phyloP scores from a whole-genome alignment of 2,113 vertebrate genomes.

The Semnornis frantzii region DNA sequence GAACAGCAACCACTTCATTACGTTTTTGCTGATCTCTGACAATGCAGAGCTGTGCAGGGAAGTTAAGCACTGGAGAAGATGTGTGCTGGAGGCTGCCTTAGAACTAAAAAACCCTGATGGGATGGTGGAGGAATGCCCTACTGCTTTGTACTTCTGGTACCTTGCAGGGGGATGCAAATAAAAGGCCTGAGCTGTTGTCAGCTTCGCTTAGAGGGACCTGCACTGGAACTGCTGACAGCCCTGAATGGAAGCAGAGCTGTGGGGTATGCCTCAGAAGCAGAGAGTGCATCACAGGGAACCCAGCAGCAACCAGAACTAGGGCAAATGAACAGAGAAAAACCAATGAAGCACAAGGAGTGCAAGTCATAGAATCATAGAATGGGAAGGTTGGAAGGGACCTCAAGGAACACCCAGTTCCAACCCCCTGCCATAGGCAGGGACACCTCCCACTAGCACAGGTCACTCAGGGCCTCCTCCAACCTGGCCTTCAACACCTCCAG shows the following conservation, averaged over 20 bases:
- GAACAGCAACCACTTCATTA: neutral
- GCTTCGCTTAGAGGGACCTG: neutral
- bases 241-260: neutral
- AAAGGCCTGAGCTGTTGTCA: neutral
- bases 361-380: neutral
- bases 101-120: neutral
- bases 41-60: neutral
- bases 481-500: too few species aligned
- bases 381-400: too few species aligned
- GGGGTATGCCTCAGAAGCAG: neutral
- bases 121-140: neutral
- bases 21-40: neutral
- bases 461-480: too few species aligned
- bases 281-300: neutral
- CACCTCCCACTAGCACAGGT: too few species aligned
- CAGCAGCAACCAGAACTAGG: neutral
- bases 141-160: neutral
- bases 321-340: neutral
- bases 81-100: neutral
- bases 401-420: too few species aligned
- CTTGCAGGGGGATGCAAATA: neutral
- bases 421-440: too few species aligned
- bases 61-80: neutral
- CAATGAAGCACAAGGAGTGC: neutral
- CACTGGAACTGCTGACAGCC: neutral